A percentile compares a stretch with the other conserved stretches of the same genome.
Evolutionary conservation across 1,140 invertebrate genomes (phyloP).

Genomic region (Chelonus insularis): DNA sequence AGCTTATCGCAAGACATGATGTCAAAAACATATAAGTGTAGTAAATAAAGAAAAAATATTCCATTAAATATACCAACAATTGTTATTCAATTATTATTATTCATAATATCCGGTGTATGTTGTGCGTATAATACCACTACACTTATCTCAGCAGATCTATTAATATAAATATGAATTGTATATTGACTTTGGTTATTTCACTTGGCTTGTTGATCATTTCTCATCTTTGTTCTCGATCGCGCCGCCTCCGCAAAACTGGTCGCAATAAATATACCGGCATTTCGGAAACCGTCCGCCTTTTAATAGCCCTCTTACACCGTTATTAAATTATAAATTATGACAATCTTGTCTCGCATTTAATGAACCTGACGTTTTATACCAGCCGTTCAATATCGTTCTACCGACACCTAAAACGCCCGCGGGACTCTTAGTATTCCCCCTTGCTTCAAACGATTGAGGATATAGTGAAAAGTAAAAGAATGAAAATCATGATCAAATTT

Average conservation of each 20-base stretch:
- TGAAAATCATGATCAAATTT: neutral
- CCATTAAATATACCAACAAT: neutral
- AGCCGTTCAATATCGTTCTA: slow-evolving; percentile 42
- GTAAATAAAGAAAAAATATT: neutral
- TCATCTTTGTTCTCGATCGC: slow-evolving; percentile 24
- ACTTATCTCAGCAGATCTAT: neutral
- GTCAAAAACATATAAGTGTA: slow-evolving; percentile 2
- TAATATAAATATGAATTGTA: neutral
- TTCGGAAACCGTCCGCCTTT: slow-evolving; percentile 47
- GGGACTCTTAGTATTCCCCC: neutral
- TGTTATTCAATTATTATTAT: too few species aligned
- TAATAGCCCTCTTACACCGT: slow-evolving; percentile 52
- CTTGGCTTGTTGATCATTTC: neutral
- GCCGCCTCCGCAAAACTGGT: slow-evolving; percentile 36
- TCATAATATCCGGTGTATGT: too few species aligned
- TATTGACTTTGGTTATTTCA: neutral
- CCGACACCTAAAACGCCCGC: slow-evolving; percentile 38
- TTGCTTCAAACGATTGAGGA: neutral
- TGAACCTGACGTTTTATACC: slow-evolving; percentile 47
- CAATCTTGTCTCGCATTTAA: slow-evolving; percentile 51
- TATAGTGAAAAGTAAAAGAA: neutral
- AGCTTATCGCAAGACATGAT: slow-evolving; percentile 27
- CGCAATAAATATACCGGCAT: slow-evolving; percentile 51
- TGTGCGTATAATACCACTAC: too few species aligned
- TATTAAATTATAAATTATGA: slow-evolving; percentile 59